Evolutionary conservation across 35 echinoderm and acorn worm species (phyloP).

Genomic region (Eucidaris tribuloides): DNA sequence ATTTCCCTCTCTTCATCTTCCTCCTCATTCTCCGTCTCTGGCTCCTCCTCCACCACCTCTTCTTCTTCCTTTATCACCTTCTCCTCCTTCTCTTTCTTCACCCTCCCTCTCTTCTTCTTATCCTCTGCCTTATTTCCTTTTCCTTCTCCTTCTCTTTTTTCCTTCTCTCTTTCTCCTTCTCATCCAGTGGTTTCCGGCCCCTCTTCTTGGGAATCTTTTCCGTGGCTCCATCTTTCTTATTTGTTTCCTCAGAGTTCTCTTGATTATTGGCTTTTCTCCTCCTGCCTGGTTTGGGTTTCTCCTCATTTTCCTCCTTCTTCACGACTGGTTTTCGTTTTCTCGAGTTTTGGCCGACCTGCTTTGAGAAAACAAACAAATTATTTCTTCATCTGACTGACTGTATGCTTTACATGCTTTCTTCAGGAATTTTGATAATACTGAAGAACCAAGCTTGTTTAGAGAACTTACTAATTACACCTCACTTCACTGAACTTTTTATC

Average conservation of each 20-base stretch:
- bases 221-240: slow-evolving; percentile 52
- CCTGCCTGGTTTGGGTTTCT: slow-evolving; percentile 46
- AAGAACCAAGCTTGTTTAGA: no score
- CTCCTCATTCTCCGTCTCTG: slow-evolving; percentile 33
- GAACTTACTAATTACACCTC: no score
- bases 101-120: slow-evolving; percentile 43
- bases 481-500: no score
- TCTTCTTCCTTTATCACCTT: neutral
- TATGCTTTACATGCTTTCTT: no score
- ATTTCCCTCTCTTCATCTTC: slow-evolving; percentile 61
- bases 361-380: no score
- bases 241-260: slow-evolving; percentile 44
- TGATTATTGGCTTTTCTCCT: slow-evolving; percentile 49
- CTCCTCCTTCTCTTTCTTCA: slow-evolving; percentile 13
- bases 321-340: slow-evolving; percentile 49
- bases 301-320: slow-evolving; percentile 55
- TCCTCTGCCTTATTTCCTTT: slow-evolving; percentile 53
- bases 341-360: neutral
- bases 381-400: no score
- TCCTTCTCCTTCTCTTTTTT: slow-evolving; percentile 70
- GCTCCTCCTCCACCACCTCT: neutral
- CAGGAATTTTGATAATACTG: no score
- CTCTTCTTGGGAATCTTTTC: slow-evolving; percentile 46
- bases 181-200: slow-evolving; percentile 17
- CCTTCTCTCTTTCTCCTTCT: slow-evolving; percentile 59